Evolutionary conservation across 2,113 vertebrate genomes (phyloP).

Genomic region (Condylura cristata): DNA sequence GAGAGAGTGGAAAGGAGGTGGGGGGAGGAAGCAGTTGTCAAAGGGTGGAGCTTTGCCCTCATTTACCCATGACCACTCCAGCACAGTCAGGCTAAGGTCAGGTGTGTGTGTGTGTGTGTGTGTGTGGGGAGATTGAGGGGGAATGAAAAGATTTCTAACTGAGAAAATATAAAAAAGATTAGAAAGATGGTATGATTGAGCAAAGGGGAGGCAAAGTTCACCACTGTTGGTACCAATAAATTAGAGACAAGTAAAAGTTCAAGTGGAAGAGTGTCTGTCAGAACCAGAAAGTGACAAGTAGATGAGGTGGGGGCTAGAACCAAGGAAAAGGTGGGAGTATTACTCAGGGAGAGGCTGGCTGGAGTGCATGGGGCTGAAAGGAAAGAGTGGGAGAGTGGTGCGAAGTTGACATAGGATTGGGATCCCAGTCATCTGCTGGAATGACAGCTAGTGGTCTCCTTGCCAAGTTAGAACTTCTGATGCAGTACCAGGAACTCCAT

Average conservation of each 20-base stretch:
- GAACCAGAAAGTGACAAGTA: not conserved
- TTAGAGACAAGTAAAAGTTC: not conserved
- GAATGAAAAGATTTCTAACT: not conserved
- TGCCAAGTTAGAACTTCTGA: not conserved
- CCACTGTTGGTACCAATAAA: not conserved
- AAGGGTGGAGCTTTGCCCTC: too few species aligned
- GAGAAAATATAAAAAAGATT: not conserved
- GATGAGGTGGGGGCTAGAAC: not conserved
- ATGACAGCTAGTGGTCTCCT: not conserved
- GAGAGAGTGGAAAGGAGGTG: too few species aligned
- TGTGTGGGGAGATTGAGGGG: too few species aligned
- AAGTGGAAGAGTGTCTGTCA: not conserved
- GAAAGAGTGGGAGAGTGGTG: rapidly evolving
- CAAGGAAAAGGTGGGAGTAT: rapidly evolving
- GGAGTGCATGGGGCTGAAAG: not conserved
- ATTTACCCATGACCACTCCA: too few species aligned
- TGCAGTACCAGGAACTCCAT: not conserved
- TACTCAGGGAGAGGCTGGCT: not conserved
- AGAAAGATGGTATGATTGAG: not conserved
- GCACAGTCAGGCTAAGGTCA: not conserved
- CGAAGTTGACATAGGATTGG: not conserved
- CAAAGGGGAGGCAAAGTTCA: not conserved
- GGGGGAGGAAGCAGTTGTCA: too few species aligned
- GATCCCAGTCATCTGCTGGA: not conserved
- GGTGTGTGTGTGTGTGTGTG: too few species aligned